Conservation (phyloP, 2,797 vertebrate species). For the Clamator glandarius region DNA sequence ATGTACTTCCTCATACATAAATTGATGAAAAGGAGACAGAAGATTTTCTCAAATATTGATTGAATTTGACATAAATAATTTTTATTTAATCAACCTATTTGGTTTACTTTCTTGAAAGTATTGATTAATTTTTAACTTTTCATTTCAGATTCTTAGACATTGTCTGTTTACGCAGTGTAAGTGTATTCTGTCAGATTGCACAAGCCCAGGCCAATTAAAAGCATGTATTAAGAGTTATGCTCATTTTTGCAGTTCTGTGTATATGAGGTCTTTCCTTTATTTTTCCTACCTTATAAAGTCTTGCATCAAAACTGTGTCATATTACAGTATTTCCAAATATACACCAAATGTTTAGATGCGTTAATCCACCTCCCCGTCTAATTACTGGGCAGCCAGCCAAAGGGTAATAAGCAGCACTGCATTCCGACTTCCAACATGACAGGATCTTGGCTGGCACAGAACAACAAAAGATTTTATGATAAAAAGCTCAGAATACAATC, state of each 20-base stretch:
- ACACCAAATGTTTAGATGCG: neutral
- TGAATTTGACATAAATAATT: constrained; percentile 63
- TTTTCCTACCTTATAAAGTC: neutral
- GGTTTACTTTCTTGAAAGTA: constrained; percentile 28
- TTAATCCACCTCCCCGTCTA: neutral
- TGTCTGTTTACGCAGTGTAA: neutral
- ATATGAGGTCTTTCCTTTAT: neutral
- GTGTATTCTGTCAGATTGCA: neutral
- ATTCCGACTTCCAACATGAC: neutral
- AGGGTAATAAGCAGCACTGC: neutral
- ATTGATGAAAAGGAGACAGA: constrained; percentile 65
- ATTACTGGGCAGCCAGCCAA: neutral
- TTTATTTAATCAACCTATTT: constrained; percentile 46
- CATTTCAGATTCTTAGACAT: neutral
- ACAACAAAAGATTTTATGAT: constrained; percentile 17
- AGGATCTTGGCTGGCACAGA: neutral
- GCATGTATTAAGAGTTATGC: neutral
- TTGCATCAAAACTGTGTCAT: neutral
- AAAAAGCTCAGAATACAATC: neutral
- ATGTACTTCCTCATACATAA: constrained; percentile 69
- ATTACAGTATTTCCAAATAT: neutral
- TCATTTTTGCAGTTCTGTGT: neutral
- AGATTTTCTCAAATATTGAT: constrained; percentile 47
- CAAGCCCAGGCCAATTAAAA: constrained; percentile 1
- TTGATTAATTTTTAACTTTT: constrained; percentile 49